phyloP scores from a whole-genome alignment of 2,113 vertebrate genomes.

The Corythornis vintsioides region DNA sequence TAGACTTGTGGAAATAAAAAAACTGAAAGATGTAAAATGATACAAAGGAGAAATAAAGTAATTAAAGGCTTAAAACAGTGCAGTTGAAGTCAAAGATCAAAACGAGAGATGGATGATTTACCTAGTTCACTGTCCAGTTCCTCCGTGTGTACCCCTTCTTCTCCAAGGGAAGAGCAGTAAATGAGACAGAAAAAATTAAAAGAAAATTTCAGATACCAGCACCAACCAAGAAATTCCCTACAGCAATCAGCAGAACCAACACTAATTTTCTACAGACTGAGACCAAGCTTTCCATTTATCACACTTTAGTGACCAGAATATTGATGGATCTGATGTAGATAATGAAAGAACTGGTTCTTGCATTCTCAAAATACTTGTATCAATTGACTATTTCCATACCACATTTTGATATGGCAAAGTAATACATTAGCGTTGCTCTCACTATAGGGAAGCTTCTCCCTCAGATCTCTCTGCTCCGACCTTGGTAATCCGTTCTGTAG shows the following conservation, averaged over 20 bases:
- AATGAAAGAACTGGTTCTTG: constrained; percentile 14
- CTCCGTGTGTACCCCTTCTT: constrained; percentile 99
- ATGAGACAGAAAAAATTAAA: constrained; percentile 79
- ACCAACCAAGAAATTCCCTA: constrained; percentile 76
- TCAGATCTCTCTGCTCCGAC: fast-evolving
- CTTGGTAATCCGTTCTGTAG: neutral
- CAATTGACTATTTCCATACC: constrained; percentile 6
- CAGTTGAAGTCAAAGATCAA: constrained; percentile 51
- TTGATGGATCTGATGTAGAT: constrained; percentile 43
- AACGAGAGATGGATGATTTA: constrained; percentile 78
- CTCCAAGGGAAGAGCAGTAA: constrained; percentile 82
- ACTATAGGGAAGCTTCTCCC: neutral
- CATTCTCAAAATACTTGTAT: constrained; percentile 20
- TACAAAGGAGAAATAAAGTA: constrained; percentile 45
- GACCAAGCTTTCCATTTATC: constrained; percentile 62
- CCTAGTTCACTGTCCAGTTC: constrained; percentile 99
- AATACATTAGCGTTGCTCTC: neutral
- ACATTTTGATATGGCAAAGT: constrained; percentile 12
- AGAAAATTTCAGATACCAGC: constrained; percentile 79
- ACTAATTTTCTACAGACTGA: constrained; percentile 39
- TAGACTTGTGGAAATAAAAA: neutral
- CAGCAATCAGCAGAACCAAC: constrained; percentile 67
- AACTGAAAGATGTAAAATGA: constrained; percentile 58
- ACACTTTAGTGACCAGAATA: constrained; percentile 41
- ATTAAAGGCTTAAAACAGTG: constrained; percentile 39